Percentiles rank a stretch among this genome's conserved stretches.
phyloP scores from a whole-genome alignment of 2,888 invertebrate genomes.

The Baronia brevicornis region DNA sequence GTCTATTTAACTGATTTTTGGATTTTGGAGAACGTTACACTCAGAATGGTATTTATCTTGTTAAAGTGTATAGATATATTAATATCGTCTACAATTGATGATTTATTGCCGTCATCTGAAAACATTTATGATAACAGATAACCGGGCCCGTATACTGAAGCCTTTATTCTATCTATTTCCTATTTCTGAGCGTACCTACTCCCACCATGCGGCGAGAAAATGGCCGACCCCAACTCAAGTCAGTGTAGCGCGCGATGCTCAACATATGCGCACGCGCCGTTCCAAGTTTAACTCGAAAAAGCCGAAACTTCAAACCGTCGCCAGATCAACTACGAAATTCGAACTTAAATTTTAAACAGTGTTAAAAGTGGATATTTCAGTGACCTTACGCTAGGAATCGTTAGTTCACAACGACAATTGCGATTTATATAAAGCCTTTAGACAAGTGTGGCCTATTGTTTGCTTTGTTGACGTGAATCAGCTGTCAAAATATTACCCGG shows the following conservation, averaged over 20 bases:
- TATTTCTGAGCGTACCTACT: constrained; percentile 48
- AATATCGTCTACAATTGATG: too few species aligned
- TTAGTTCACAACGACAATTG: constrained; percentile 11
- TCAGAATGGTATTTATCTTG: too few species aligned
- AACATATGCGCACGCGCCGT: constrained; percentile 50
- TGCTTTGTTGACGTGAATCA: constrained; percentile 50
- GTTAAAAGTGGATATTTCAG: constrained; percentile 31
- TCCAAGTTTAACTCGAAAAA: constrained; percentile 26
- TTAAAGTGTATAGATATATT: too few species aligned
- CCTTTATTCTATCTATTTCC: constrained; percentile 56
- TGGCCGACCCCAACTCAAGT: constrained; percentile 43
- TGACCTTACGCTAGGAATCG: constrained; percentile 18
- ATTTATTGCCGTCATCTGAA: too few species aligned
- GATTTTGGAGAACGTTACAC: too few species aligned
- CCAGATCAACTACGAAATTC: constrained; percentile 25
- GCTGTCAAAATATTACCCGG: constrained; percentile 59
- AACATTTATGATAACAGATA: too few species aligned
- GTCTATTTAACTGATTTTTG: too few species aligned
- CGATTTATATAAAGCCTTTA: constrained; percentile 16
- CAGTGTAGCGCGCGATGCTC: constrained; percentile 57
- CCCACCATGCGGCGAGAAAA: constrained; percentile 58
- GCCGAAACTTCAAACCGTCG: constrained; percentile 27
- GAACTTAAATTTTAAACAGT: constrained; percentile 29
- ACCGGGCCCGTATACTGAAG: constrained; percentile 17
- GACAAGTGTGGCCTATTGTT: constrained; percentile 37